phyloP scores from a whole-genome alignment of 2,113 vertebrate species.

The Micromys minutus region DNA sequence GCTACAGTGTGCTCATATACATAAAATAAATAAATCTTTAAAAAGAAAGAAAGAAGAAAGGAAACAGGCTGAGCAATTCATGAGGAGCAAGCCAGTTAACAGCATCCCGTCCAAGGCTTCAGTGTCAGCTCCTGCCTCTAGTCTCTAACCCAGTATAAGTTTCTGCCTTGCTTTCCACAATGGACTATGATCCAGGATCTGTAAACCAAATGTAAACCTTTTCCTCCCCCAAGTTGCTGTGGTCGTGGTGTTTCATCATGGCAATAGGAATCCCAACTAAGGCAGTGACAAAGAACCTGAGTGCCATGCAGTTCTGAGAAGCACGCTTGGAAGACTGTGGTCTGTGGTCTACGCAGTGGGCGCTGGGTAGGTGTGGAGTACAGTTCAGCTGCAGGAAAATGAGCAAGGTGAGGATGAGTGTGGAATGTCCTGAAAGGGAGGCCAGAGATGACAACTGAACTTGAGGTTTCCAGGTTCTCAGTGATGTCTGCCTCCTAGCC shows the following conservation, averaged over 20 bases:
- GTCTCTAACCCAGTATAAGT: not conserved
- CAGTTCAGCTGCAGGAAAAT: too few relatives aligned
- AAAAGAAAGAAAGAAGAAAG: too few relatives aligned
- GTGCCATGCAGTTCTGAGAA: not conserved
- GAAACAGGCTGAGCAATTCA: not conserved
- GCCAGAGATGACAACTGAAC: not conserved
- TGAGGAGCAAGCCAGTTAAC: not conserved
- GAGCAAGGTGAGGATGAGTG: not conserved
- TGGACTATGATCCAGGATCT: not conserved
- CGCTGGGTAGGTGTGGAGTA: too few relatives aligned
- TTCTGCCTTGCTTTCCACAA: not conserved
- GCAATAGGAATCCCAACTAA: not conserved
- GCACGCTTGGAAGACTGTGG: not conserved
- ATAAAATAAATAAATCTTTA: too few relatives aligned
- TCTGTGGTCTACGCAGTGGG: not conserved
- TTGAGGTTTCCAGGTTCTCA: not conserved
- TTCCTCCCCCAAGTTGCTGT: not conserved
- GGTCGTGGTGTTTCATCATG: not conserved
- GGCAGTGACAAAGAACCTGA: not conserved
- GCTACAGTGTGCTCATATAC: too few relatives aligned
- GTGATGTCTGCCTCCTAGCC: not conserved
- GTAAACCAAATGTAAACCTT: not conserved
- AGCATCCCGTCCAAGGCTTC: not conserved
- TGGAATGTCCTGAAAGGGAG: too few relatives aligned
- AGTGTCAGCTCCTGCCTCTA: not conserved